Base-by-base conservation (phyloP, 1,140 invertebrate genomes). In the Drosophila aff. region DNA sequence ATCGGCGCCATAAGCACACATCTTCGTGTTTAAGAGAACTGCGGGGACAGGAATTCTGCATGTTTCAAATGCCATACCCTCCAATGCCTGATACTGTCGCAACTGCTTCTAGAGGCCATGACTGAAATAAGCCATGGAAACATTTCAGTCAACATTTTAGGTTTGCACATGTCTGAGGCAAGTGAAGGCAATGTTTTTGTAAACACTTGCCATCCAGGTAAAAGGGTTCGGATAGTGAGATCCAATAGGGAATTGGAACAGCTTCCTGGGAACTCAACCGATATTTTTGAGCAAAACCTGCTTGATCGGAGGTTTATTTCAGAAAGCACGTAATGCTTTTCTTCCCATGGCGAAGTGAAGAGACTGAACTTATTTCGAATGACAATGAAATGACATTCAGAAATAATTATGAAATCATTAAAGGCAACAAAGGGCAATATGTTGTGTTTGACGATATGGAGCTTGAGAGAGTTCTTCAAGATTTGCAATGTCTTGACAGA, bases 371-470 rank as follows among this genome's bases (percentile, higher is more conserved):
- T 8, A 18, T 60, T 8, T 18, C 11, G 23, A 60, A 33, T 31
- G 41, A 31, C 16, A 46, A 26, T 10, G 26, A 50, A 50, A 10
- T 9, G 8, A n/a, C 26, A 50, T 50, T 28, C 16, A 10, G 16
- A 50, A 50, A 50, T 50, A 50, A 28, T 50, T n/a, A 50, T 50
- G 8, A 5, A 11, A 31, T 11, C 9, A 18, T 31, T 50, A 64
- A 31, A 6, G 10, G 2, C 21, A 62, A 31, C 47, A 63, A 63
- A 52, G 11, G 4, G 8, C 16, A 50, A 40, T 52, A 38, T 15
- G n/a, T 52, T 41, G 46, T 31, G 16, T 63, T 63, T 40, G n/a
- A 53, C 8, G 36, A 64, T 40, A 63, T 49, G 23, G 15, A 49
- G 8, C 1, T 49, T 8, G 13, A 47, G 23, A 26, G 46, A 9